Evolutionary conservation across 2,888 invertebrate species (phyloP), one percentile per base, ranked within the genome.

Genomic region (Dolichomitus sp.): DNA sequence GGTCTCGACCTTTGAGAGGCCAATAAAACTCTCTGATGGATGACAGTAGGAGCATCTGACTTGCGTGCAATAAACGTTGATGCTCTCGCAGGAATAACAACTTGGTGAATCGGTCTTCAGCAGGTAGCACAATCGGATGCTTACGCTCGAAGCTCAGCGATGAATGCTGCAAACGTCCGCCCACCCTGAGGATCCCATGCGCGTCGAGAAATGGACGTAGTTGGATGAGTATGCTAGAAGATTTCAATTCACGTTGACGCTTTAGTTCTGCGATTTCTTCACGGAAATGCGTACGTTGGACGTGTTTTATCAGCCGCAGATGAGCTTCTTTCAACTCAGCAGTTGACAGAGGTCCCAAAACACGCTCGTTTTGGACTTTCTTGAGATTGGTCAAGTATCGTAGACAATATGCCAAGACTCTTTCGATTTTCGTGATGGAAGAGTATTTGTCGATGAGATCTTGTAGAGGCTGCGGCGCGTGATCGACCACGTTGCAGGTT

Each of bases 31-130:
- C 45, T 12, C 74, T 63, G 2, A 87, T 23, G 6, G 76, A 19
- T 9, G 84, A 23, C 12, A 87, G 63, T 6, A 85, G 50, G 2
- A 80, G 45, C 45, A 83, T 80, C 11, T 84, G 82, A 11, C 86
- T 81, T 6, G 86, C 84, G 45, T 84, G 86, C 0, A 86, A 61
- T 14, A 81, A 27, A n/a, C 74, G 48, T 1, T 7, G 33, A 77
- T 89, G 87, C 27, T 79, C 63, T 27, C 74, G 6, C 30, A 74
- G 74, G 9, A 89, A 73, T 9, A 85, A 30, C 5, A 86, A 52
- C 48, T 19, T 63, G 6, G 84, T 74, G 4, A 83, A 19, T 33
- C 66, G 27, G 23, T 61, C 23, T 23, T 27, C 57, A 4, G 40
- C n/a, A 11, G 81, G 79, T 12, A 81, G 42, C 9, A 84, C 12